Conservation (phyloP, 2,113 vertebrate species). For the Dipodomys spectabilis region DNA sequence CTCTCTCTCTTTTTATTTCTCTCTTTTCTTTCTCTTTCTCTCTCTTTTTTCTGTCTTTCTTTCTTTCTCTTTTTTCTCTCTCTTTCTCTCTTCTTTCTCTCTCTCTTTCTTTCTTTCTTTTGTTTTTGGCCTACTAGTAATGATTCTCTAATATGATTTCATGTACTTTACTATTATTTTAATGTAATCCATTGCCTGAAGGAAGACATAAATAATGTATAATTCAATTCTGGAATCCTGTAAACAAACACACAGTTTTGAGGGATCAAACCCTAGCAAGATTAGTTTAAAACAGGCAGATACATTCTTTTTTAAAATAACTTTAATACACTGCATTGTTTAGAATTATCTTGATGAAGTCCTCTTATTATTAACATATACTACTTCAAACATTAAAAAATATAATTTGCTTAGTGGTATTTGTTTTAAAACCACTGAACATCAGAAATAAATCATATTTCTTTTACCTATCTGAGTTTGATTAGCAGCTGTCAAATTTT, state of each 20-base stretch:
- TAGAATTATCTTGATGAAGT: too few relatives aligned
- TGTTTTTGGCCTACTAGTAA: background rate
- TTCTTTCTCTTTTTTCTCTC: too few relatives aligned
- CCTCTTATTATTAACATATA: too few relatives aligned
- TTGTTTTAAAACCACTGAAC: background rate
- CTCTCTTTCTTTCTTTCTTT: background rate
- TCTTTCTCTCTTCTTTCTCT: background rate
- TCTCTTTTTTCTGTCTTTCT: too few relatives aligned
- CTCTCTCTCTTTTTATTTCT: too few relatives aligned
- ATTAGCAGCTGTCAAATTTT: background rate
- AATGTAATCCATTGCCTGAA: constrained; percentile 22
- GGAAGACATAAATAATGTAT: constrained; percentile 46
- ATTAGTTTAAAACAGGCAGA: background rate
- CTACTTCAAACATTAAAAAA: too few relatives aligned
- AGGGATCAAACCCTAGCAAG: background rate
- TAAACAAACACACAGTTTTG: constrained; percentile 24
- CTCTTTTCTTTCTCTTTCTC: too few relatives aligned
- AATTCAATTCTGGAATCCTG: background rate
- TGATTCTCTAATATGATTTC: constrained; percentile 62
- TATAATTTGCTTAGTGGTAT: background rate
- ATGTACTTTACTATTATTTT: constrained; percentile 7
- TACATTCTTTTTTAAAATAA: background rate
- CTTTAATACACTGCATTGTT: too few relatives aligned
- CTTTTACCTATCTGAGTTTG: background rate
- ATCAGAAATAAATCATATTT: background rate